These are phyloP conservation scores for Lucilia sericata DNA, from an alignment of 1,140 invertebrate genomes.

Conservation along the genomic window DNA sequence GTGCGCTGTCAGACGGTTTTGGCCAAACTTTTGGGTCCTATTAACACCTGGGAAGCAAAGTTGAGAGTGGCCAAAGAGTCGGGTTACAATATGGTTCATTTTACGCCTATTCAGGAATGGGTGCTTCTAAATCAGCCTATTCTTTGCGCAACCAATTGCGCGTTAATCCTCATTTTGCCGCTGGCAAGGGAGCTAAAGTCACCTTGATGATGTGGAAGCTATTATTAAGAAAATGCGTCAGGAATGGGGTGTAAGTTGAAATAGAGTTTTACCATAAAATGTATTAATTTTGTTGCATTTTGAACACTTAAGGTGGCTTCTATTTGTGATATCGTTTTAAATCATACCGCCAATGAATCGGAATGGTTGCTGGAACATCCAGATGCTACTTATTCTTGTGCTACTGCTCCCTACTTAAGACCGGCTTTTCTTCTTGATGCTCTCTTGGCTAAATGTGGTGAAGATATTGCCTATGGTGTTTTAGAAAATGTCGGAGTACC, in stretches of 20 bases:
- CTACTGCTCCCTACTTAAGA: constrained; percentile 90
- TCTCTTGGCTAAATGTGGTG: constrained; percentile 79
- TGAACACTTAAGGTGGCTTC: constrained; percentile 79
- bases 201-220: constrained; percentile 80
- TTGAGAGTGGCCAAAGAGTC: constrained; percentile 88
- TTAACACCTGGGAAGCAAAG: constrained; percentile 88
- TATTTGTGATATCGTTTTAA: constrained; percentile 96
- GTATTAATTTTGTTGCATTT: not conserved
- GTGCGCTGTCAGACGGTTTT: constrained; percentile 94
- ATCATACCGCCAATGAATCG: constrained; percentile 97
- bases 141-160: constrained; percentile 89
- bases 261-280: not conserved
- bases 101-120: constrained; percentile 96
- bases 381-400: constrained; percentile 92
- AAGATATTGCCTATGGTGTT: constrained; percentile 82
- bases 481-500: constrained; percentile 84
- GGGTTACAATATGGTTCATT: constrained; percentile 97
- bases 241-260: constrained; percentile 85
- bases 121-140: constrained; percentile 91
- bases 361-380: constrained; percentile 89
- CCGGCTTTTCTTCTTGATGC: constrained; percentile 95
- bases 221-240: constrained; percentile 84
- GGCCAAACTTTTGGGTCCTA: constrained; percentile 93
- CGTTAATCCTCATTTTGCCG: constrained; percentile 82
- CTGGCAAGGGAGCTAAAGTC: constrained; percentile 69